phyloP scores from a whole-genome alignment of 2,797 vertebrate genomes.

The Lycodopsis pacificus region DNA sequence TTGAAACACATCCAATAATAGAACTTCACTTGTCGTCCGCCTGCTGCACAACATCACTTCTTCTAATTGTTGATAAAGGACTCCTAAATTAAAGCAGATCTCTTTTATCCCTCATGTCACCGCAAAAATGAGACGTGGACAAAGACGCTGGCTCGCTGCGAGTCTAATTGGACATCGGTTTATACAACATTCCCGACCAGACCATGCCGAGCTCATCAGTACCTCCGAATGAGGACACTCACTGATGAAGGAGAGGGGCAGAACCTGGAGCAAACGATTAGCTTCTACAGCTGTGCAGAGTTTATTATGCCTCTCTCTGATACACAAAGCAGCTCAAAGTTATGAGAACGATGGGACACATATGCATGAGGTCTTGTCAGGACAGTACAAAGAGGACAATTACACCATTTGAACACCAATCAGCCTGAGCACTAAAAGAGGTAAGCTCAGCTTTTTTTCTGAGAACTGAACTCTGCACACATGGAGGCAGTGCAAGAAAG shows the following conservation, averaged over 20 bases:
- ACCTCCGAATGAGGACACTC: slow-evolving; percentile 55
- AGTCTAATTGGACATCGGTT: slow-evolving; percentile 41
- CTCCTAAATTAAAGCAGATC: background rate
- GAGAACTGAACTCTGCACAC: too few species aligned
- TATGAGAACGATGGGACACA: background rate
- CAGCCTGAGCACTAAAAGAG: too few species aligned
- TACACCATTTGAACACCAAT: too few species aligned
- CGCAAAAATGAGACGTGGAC: background rate
- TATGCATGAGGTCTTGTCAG: slow-evolving; percentile 10
- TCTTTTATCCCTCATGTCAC: background rate
- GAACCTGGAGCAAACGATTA: slow-evolving; percentile 52
- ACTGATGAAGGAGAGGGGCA: slow-evolving; percentile 42
- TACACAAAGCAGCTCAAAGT: background rate
- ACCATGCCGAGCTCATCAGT: slow-evolving; percentile 62
- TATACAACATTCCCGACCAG: slow-evolving; percentile 25
- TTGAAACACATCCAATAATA: background rate
- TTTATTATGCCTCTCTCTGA: slow-evolving; percentile 2
- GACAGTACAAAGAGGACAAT: background rate
- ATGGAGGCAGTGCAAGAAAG: too few species aligned
- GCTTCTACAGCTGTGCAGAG: slow-evolving; percentile 20
- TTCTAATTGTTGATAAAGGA: background rate
- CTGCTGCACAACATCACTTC: background rate
- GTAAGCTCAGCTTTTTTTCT: too few species aligned
- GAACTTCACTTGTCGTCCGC: background rate
- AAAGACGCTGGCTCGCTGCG: slow-evolving; percentile 10